Base-by-base conservation (phyloP, 2,888 invertebrate genomes). In the Gortyna flavago region DNA sequence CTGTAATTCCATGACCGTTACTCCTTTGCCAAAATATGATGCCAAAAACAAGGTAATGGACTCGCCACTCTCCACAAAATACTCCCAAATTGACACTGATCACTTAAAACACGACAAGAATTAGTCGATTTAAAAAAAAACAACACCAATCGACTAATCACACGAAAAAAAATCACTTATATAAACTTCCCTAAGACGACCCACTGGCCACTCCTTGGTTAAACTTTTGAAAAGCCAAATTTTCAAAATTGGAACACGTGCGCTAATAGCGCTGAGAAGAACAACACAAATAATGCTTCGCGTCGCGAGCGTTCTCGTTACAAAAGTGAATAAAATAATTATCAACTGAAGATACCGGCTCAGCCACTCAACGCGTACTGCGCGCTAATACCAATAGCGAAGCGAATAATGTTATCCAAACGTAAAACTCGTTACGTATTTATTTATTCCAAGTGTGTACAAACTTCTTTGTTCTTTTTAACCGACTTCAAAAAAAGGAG, bases 381-480 rank as follows among this genome's bases (percentile, higher is more conserved):
- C 87, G 87, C 87, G 85, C 79, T 87, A 87, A 87, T 87, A 88
- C 85, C 80, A 77, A 85, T 81, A 75, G 87, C 90, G 84, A 87
- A 75, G 87, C 90, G 84, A 87, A 89, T 89, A 88, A 89, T 87
- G 88, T 89, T 92, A 94, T 91, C 90, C 90, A 89, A 92, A 92
- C 89, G 87, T 89, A 86, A 89, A 90, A 89, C 89, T 85, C 79
- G 83, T 88, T 87, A 84, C 72, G 80, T 91, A 93, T 94, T 92
- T 92, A 94, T 93, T 92, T 94, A 95, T 94, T 93, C 93, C 87
- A 81, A 77, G 80, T 86, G 84, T 88, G 89, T 91, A 87, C 83
- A 79, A 75, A 85, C 80, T 91, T 88, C 94, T 95, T 95, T 95
- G 94, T 95, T 94, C 93, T 76, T 93, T 89, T 91, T n/a, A n/a